Conservation (phyloP, 1,140 invertebrate genomes). For the Caligus rogercresseyi region DNA sequence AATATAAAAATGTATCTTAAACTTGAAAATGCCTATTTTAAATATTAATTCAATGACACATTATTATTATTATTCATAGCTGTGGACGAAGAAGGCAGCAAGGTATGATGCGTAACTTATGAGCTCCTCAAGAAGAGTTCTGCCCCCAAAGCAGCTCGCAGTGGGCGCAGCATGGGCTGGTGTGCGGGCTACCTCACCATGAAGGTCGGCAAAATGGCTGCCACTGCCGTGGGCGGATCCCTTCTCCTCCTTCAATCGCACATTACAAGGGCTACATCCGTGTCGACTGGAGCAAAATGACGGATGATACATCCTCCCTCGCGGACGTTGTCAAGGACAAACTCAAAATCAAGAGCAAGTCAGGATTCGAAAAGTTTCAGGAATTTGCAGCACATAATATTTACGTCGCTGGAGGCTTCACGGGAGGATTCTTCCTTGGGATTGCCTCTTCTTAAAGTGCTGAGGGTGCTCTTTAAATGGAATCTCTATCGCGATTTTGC, state of each 20-base stretch:
- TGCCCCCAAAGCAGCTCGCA: slow-evolving; percentile 62
- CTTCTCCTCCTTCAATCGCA: slow-evolving; percentile 74
- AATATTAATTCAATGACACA: background rate
- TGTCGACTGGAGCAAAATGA: slow-evolving; percentile 24
- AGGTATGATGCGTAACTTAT: slow-evolving; percentile 32
- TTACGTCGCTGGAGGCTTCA: slow-evolving; percentile 57
- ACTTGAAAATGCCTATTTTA: too few relatives aligned
- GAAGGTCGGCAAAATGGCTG: slow-evolving; percentile 77
- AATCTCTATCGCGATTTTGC: too few relatives aligned
- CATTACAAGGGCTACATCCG: slow-evolving; percentile 80
- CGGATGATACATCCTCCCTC: slow-evolving; percentile 12
- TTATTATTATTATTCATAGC: background rate
- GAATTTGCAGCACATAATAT: slow-evolving; percentile 52
- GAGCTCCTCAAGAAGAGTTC: slow-evolving; percentile 49
- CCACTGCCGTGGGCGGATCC: slow-evolving; percentile 65
- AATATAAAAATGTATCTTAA: too few relatives aligned
- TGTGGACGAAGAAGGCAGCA: slow-evolving; percentile 39
- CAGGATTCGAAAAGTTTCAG: slow-evolving; percentile 8
- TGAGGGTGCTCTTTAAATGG: too few relatives aligned
- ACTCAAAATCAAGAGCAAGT: slow-evolving; percentile 7
- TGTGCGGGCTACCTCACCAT: slow-evolving; percentile 68
- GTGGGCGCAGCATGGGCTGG: slow-evolving; percentile 75
- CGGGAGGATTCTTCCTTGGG: slow-evolving; percentile 66
- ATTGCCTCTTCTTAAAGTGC: slow-evolving; percentile 45
- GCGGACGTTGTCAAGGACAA: slow-evolving; percentile 14